These are phyloP conservation scores for Coelogynopora nodosa DNA, from an alignment of 2,888 invertebrate species.

Conservation along the genomic window DNA sequence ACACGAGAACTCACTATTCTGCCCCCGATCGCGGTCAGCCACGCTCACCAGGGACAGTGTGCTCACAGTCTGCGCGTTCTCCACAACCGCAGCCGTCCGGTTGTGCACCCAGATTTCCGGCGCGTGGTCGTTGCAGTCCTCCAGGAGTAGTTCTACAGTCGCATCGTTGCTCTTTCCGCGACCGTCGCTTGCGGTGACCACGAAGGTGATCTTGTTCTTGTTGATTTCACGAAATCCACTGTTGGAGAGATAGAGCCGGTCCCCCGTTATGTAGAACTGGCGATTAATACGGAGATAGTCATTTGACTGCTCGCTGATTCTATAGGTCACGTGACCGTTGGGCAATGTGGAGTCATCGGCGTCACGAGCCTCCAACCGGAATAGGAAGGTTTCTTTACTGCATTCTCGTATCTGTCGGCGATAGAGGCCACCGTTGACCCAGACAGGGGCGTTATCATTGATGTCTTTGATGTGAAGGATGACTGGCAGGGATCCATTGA, in stretches of 20 bases:
- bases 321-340: slow-evolving; percentile 14
- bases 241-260: slow-evolving; percentile 19
- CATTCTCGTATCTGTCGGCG: slow-evolving; percentile 34
- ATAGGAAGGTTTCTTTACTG: neutral
- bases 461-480: slow-evolving; percentile 49
- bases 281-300: neutral
- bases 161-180: slow-evolving; percentile 33
- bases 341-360: slow-evolving; percentile 8
- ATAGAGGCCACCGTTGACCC: slow-evolving; percentile 29
- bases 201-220: slow-evolving; percentile 13
- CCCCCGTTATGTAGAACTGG: slow-evolving; percentile 28
- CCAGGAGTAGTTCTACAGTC: slow-evolving; percentile 21
- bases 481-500: slow-evolving; percentile 41
- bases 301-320: slow-evolving; percentile 26
- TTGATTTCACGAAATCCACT: neutral
- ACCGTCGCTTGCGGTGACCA: slow-evolving; percentile 33
- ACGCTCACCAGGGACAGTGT: neutral
- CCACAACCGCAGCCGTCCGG: neutral
- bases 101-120: slow-evolving; percentile 22
- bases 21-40: slow-evolving; percentile 23
- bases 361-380: slow-evolving; percentile 27
- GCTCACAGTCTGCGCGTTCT: neutral
- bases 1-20: slow-evolving; percentile 39
- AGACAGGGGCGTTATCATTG: slow-evolving; percentile 49
- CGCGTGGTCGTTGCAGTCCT: slow-evolving; percentile 37